Percentiles rank a stretch among this genome's conserved stretches.
Conservation (phyloP, 2,888 invertebrate species). For the Norana najaformis region DNA sequence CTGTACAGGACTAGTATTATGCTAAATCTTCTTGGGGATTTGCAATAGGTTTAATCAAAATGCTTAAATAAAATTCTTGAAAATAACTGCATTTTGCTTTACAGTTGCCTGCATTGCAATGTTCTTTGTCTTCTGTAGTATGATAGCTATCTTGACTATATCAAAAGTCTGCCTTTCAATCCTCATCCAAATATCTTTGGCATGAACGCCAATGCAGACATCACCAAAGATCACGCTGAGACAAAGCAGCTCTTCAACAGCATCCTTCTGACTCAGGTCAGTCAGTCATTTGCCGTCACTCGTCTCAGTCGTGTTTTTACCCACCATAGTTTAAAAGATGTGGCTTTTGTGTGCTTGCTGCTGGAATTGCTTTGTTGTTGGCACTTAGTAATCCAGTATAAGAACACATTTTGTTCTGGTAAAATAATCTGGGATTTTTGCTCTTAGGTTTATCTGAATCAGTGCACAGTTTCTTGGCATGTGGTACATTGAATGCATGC, state of each 20-base stretch:
- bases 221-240: slow-evolving; percentile 64
- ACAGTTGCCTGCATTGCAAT: neutral
- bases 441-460: neutral
- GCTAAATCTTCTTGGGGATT: neutral
- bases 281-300: neutral
- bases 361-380: neutral
- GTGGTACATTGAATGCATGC: neutral
- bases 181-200: slow-evolving; percentile 64
- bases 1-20: neutral
- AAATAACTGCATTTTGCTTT: neutral
- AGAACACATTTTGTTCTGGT: neutral
- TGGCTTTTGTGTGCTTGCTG: neutral
- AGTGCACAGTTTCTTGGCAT: neutral
- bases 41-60: neutral
- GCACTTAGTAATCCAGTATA: neutral
- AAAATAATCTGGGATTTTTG: neutral
- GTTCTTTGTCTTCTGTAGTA: slow-evolving; percentile 53
- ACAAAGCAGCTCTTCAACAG: slow-evolving; percentile 63
- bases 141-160: slow-evolving; percentile 63
- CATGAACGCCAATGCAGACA: slow-evolving; percentile 64
- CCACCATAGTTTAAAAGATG: neutral
- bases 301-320: neutral
- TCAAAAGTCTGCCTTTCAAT: slow-evolving; percentile 59
- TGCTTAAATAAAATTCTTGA: neutral
- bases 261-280: slow-evolving; percentile 53